phyloP scores from a whole-genome alignment of 2,113 vertebrate species.

The Takifugu bimaculatus region DNA sequence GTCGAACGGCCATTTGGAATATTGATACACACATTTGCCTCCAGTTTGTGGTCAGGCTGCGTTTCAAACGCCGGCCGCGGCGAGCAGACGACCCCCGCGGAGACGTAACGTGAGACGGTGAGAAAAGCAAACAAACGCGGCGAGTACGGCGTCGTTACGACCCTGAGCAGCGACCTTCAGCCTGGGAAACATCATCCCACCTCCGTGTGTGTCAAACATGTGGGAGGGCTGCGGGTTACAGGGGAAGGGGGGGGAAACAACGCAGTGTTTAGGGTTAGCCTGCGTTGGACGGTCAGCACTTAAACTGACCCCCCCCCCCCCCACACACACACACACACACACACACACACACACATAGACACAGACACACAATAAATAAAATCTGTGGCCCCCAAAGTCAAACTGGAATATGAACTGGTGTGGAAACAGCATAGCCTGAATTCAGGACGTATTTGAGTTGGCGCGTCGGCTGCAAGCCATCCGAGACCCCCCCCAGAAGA shows the following conservation, averaged over 20 bases:
- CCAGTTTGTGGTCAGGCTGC: too few relatives aligned
- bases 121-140: too few relatives aligned
- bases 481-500: conserved; percentile 41
- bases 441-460: conserved; percentile 51
- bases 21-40: too few relatives aligned
- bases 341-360: conserved; percentile 26
- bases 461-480: conserved; percentile 38
- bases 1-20: too few relatives aligned
- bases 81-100: too few relatives aligned
- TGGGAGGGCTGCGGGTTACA: conserved; percentile 20
- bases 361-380: conserved; percentile 17
- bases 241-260: background rate
- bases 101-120: too few relatives aligned
- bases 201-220: conserved; percentile 31
- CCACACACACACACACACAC: conserved; percentile 22
- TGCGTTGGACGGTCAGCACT: conserved; percentile 28
- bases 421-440: conserved; percentile 24
- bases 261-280: conserved; percentile 34
- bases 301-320: conserved; percentile 39
- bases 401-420: conserved; percentile 12
- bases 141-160: background rate
- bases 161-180: conserved; percentile 48
- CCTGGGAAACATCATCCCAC: conserved; percentile 45
- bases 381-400: conserved; percentile 13
- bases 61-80: too few relatives aligned